These are phyloP conservation scores for Brachyhypopomus occidentalis DNA, from an alignment of 2,113 vertebrate species.

Conservation along the genomic window DNA sequence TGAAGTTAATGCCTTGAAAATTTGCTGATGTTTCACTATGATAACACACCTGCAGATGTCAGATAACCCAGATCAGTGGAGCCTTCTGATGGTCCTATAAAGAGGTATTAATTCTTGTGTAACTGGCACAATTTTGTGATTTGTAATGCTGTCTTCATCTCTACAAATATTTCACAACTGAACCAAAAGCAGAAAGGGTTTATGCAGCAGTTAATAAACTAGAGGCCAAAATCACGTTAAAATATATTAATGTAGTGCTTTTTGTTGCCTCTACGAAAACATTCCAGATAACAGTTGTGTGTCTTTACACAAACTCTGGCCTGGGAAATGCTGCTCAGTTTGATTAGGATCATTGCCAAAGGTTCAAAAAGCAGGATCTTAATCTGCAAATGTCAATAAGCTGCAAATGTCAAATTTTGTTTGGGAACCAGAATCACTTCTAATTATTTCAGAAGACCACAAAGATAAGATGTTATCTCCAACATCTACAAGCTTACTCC, in stretches of 20 bases:
- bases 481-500: neutral
- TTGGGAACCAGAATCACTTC: neutral
- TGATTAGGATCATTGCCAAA: slow-evolving; percentile 35
- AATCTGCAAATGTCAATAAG: slow-evolving; percentile 16
- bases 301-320: slow-evolving; percentile 51
- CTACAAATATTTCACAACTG: neutral
- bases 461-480: neutral
- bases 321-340: slow-evolving; percentile 45
- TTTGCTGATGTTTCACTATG: neutral
- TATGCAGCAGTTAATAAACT: neutral
- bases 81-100: neutral
- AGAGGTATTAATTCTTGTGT: slow-evolving; percentile 25
- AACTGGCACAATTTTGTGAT: neutral
- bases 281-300: slow-evolving; percentile 16
- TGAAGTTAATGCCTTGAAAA: slow-evolving; percentile 35
- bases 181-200: neutral
- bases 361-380: slow-evolving; percentile 32
- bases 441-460: neutral
- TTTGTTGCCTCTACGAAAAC: neutral
- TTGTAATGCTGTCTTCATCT: neutral
- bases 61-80: slow-evolving; percentile 19
- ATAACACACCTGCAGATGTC: slow-evolving; percentile 19
- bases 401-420: neutral
- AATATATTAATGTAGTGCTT: slow-evolving; percentile 17
- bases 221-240: neutral